Evolutionary conservation across 2,113 vertebrate species (phyloP).

Genomic region (Todiramphus chloris): DNA sequence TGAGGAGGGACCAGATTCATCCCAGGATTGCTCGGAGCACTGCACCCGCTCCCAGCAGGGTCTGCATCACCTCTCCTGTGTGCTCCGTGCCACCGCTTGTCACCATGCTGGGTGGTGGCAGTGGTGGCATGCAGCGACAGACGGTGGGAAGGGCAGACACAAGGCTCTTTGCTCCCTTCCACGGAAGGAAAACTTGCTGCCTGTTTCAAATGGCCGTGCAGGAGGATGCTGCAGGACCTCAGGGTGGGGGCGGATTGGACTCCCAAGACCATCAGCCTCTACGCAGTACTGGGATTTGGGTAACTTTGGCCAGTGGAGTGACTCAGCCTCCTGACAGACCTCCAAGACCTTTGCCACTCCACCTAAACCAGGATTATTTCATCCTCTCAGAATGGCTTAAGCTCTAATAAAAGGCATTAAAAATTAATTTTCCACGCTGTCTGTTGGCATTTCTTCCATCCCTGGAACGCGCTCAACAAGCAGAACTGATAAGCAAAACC

Average conservation of each 20-base stretch:
- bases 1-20: background rate
- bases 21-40: rapidly evolving
- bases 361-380: conserved; percentile 59
- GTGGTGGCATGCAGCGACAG: rapidly evolving
- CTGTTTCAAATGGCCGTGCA: rapidly evolving
- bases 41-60: rapidly evolving
- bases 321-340: conserved; percentile 9
- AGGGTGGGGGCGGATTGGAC: background rate
- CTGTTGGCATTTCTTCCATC: conserved; percentile 49
- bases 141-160: background rate
- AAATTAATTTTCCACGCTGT: conserved; percentile 73
- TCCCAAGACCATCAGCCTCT: background rate
- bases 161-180: background rate
- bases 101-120: rapidly evolving
- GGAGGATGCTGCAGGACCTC: background rate
- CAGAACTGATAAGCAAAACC: conserved; percentile 68
- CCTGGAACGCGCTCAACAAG: conserved; percentile 52
- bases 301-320: background rate
- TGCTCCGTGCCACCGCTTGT: too few relatives aligned
- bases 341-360: conserved; percentile 21
- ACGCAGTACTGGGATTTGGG: background rate
- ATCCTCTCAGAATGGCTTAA: conserved; percentile 56
- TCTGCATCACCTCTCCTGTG: background rate
- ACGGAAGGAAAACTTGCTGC: background rate
- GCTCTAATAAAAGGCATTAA: conserved; percentile 67